phyloP scores from a whole-genome alignment of 2,888 invertebrate genomes.

The Arrhopalites spinosus region DNA sequence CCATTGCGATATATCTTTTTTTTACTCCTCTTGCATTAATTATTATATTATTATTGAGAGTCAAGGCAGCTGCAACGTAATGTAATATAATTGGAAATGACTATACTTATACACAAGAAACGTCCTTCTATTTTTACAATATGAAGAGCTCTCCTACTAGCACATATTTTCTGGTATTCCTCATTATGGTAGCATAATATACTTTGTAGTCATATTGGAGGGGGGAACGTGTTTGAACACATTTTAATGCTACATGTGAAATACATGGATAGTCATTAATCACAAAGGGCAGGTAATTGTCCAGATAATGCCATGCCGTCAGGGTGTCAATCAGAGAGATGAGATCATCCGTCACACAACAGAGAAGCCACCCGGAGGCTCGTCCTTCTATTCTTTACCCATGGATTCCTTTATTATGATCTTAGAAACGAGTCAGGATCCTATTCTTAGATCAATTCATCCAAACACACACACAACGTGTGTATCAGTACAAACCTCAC shows the following conservation, averaged over 20 bases:
- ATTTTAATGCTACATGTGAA: not conserved
- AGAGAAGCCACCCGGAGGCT: slow-evolving; percentile 42
- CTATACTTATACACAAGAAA: slow-evolving; percentile 9
- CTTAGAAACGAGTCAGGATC: slow-evolving; percentile 9
- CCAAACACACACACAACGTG: not conserved
- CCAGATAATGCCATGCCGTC: slow-evolving; percentile 51
- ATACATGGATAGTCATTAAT: slow-evolving; percentile 49
- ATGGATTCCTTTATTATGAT: slow-evolving; percentile 24
- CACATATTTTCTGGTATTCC: not conserved
- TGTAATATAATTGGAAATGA: slow-evolving; percentile 27
- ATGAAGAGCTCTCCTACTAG: not conserved
- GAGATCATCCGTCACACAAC: slow-evolving; percentile 52
- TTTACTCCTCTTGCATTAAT: not conserved
- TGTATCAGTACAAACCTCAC: too few species aligned
- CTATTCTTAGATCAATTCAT: slow-evolving; percentile 22
- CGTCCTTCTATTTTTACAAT: not conserved
- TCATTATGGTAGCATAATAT: slow-evolving; percentile 10
- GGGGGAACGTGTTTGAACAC: too few species aligned
- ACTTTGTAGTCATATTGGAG: too few species aligned
- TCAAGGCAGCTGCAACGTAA: slow-evolving; percentile 27
- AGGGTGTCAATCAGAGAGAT: slow-evolving; percentile 54
- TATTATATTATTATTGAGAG: slow-evolving; percentile 26
- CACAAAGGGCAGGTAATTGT: slow-evolving; percentile 54
- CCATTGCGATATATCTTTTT: slow-evolving; percentile 5
- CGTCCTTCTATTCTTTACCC: slow-evolving; percentile 25